These are phyloP conservation scores for Alfaro cultratus DNA, from an alignment of 2,797 vertebrate genomes.

Conservation along the genomic window DNA sequence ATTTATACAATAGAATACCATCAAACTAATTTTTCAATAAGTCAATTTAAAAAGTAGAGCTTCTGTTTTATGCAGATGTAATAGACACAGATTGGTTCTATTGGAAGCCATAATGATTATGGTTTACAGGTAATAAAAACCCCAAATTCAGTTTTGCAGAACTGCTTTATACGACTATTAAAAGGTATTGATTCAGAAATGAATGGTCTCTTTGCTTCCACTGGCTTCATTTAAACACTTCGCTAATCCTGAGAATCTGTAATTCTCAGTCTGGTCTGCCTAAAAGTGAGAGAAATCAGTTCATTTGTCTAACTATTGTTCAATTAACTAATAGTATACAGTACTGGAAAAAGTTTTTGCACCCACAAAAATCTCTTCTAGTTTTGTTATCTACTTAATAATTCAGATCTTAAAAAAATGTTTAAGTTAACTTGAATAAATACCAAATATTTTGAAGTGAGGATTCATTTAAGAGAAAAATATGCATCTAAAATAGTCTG, in stretches of 20 bases:
- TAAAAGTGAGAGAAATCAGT: background rate
- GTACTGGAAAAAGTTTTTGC: too few relatives aligned
- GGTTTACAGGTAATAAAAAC: background rate
- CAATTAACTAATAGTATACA: background rate
- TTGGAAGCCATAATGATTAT: background rate
- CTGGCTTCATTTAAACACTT: background rate
- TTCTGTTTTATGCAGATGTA: background rate
- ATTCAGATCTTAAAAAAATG: background rate
- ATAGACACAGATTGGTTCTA: background rate
- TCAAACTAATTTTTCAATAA: background rate
- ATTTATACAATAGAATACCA: too few relatives aligned
- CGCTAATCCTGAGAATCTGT: background rate
- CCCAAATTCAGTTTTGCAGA: background rate
- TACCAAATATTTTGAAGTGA: background rate
- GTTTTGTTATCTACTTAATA: too few relatives aligned
- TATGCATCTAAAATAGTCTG: too few relatives aligned
- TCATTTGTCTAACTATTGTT: background rate
- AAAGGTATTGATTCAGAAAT: background rate
- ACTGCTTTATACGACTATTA: too few relatives aligned
- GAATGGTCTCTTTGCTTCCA: background rate
- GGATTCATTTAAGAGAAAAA: background rate
- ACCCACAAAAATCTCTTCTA: too few relatives aligned
- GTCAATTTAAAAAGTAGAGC: background rate
- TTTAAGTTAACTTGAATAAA: background rate
- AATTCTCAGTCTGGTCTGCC: background rate